Conservation (phyloP, 2,888 invertebrate species). For the Lamellibrachia satsuma region DNA sequence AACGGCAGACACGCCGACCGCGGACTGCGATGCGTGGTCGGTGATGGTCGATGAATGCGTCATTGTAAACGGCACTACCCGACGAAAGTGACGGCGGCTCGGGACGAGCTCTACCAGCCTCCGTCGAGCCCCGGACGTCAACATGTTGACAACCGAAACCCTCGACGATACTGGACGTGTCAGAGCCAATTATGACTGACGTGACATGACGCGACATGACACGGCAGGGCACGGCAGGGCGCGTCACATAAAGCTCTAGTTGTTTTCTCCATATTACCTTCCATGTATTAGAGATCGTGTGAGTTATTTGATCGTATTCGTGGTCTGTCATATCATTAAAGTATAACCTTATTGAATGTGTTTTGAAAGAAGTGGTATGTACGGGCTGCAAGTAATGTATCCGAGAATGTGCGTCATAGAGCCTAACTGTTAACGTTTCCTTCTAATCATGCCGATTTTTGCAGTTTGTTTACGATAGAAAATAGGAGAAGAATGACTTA, state of each 20-base stretch:
- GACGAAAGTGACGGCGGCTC: neutral
- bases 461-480: too few species aligned
- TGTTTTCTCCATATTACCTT: neutral
- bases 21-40: neutral
- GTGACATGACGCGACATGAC: neutral
- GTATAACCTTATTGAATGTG: too few species aligned
- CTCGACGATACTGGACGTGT: neutral
- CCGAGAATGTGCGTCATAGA: too few species aligned
- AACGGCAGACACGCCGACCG: neutral
- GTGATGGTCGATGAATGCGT: neutral
- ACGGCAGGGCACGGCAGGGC: neutral
- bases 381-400: too few species aligned
- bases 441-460: too few species aligned
- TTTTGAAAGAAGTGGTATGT: too few species aligned
- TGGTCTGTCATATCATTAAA: neutral
- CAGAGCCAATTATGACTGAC: neutral
- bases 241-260: neutral
- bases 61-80: neutral
- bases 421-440: too few species aligned
- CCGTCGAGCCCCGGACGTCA: neutral
- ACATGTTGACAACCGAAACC: neutral
- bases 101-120: neutral
- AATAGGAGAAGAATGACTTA: too few species aligned
- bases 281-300: conserved; percentile 2
- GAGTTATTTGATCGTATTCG: neutral